Conservation (phyloP, 2,113 vertebrate genomes). For the Eptatretus burgeri region DNA sequence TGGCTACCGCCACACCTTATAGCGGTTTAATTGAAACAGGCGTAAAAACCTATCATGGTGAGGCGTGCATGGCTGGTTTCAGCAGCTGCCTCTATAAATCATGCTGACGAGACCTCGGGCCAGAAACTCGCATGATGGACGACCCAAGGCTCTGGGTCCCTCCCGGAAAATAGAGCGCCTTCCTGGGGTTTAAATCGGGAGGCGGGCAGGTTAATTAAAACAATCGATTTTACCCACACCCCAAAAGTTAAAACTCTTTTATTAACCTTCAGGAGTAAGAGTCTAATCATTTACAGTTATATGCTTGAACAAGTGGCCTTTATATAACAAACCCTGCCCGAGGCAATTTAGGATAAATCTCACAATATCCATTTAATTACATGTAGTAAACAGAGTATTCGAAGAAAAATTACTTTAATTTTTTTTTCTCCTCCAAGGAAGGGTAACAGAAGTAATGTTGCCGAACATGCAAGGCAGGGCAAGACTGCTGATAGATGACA, state of each 20-base stretch:
- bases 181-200: not conserved
- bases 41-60: constrained; percentile 5
- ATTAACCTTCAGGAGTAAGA: not conserved
- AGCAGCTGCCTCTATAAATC: constrained; percentile 4
- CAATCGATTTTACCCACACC: constrained; percentile 3
- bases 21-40: constrained; percentile 6
- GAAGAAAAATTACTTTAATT: too few species aligned
- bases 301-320: too few species aligned
- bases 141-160: not conserved
- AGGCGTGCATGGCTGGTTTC: constrained; percentile 1
- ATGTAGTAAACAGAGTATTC: too few species aligned
- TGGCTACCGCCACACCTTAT: not conserved
- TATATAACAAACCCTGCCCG: too few species aligned
- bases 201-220: constrained; percentile 2
- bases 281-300: too few species aligned
- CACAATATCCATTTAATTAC: too few species aligned
- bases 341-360: too few species aligned
- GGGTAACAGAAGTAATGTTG: too few species aligned
- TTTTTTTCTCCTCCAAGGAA: too few species aligned
- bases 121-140: constrained; percentile 6
- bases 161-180: too few species aligned
- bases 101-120: constrained; percentile 5
- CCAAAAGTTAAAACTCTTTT: constrained; percentile 4
- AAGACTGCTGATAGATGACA: too few species aligned
- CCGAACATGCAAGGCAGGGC: too few species aligned